Evolutionary conservation across 2,797 vertebrate species (phyloP), one percentile per base, ranked within the genome.

Genomic region (Diglossa cyanea): DNA sequence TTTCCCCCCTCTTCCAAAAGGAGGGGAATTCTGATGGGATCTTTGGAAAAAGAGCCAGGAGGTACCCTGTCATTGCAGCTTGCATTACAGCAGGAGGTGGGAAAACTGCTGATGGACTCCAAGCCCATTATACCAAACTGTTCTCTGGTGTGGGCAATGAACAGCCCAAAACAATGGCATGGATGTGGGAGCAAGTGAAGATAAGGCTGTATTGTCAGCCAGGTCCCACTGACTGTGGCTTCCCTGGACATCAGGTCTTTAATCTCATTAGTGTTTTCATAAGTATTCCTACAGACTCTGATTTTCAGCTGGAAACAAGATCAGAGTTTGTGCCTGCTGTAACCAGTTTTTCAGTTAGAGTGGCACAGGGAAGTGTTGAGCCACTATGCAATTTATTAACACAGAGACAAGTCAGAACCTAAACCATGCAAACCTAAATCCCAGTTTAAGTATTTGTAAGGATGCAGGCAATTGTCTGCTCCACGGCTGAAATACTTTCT

Each of bases 1-100:
- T 44, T 17, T 25, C 0, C 20, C 0, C 6, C 1, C 2, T 13
- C 2, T 17, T 1, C 9, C 4, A 4, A 65, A 18, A 76, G 13
- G 11, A 75, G 8, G 7, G 9, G 2, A 1, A 37, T 89, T 88
- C 61, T 73, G 20, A 26, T 58, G 24, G 3, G 16, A 42, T 48
- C 20, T 61, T 86, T 53, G 33, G 42, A 37, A 47, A 71, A 76
- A 65, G 15, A 88, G 9, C 25, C 7, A 33, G 47, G 44, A 26
- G 30, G 6, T 18, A 44, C 14, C 10, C 60, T 70, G 19, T 53
- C 30, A 6, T 28, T 65, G 24, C 37, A 66, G 25, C 47, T 58
- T 37, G 24, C 17, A 10, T 24, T 74, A 33, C 24, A 73, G 28
- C 18, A 74, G 68, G 28, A 40, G 3, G 4, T 14, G n/a, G 25